Evolutionary conservation across 2,888 invertebrate species (phyloP).

Genomic region (Aphodius granarius): DNA sequence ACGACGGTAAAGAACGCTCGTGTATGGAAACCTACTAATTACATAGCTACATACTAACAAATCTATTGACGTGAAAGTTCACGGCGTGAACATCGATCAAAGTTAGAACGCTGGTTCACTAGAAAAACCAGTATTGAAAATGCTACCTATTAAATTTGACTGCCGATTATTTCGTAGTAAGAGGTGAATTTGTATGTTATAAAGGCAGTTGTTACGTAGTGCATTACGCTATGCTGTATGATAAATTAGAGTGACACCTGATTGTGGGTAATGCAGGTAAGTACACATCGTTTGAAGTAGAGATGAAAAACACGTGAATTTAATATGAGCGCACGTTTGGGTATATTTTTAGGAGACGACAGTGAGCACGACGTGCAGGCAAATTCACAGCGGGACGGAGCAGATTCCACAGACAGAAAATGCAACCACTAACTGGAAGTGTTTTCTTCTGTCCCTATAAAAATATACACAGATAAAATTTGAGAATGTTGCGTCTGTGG

Average conservation of each 20-base stretch:
- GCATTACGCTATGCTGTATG: too few relatives aligned
- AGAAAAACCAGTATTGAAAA: too few relatives aligned
- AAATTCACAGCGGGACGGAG: neutral
- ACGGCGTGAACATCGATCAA: too few relatives aligned
- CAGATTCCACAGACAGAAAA: neutral
- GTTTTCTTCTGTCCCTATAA: neutral
- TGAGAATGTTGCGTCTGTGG: neutral
- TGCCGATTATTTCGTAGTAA: too few relatives aligned
- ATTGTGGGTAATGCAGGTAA: neutral
- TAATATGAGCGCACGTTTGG: slow-evolving; percentile 8
- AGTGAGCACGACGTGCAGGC: slow-evolving; percentile 3
- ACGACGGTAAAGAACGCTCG: too few relatives aligned
- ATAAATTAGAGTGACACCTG: neutral
- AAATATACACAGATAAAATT: neutral
- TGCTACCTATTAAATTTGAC: too few relatives aligned
- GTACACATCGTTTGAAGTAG: neutral
- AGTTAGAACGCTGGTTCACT: too few relatives aligned
- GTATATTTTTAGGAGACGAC: slow-evolving; percentile 12
- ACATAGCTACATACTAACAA: too few relatives aligned
- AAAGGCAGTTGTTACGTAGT: too few relatives aligned
- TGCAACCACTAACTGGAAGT: neutral
- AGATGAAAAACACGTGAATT: slow-evolving; percentile 15
- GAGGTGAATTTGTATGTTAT: too few relatives aligned
- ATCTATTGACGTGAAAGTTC: too few relatives aligned
- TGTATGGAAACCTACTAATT: too few relatives aligned